Conservation (phyloP, 92 coral and sea anemone genomes). For the Parazoanthus darwini region DNA sequence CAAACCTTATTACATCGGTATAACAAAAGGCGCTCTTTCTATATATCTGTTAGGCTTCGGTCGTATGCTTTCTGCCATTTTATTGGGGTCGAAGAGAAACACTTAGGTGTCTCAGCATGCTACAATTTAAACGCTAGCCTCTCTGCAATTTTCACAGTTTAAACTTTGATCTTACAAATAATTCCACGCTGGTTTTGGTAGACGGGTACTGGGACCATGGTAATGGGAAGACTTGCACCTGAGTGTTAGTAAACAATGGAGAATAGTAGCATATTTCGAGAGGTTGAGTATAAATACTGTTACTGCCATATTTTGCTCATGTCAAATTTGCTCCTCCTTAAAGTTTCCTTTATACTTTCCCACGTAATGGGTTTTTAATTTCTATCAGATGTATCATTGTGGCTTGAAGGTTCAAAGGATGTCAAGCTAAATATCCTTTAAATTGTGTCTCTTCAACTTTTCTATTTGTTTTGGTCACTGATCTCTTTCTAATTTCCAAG, state of each 20-base stretch:
- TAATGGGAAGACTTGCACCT: not conserved
- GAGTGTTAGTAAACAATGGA: not conserved
- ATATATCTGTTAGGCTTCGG: not conserved
- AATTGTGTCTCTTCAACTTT: slow-evolving; percentile 23
- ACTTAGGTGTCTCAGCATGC: not conserved
- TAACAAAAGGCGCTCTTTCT: too few relatives aligned
- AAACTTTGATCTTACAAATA: slow-evolving; percentile 10
- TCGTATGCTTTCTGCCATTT: slow-evolving; percentile 17
- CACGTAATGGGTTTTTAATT: slow-evolving; percentile 55
- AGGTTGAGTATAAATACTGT: not conserved
- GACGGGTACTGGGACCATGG: not conserved
- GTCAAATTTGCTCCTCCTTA: slow-evolving; percentile 31
- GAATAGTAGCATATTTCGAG: not conserved
- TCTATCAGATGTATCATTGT: slow-evolving; percentile 47
- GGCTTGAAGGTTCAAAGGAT: slow-evolving; percentile 32
- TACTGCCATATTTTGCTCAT: slow-evolving; percentile 17
- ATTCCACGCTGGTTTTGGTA: not conserved
- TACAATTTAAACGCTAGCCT: not conserved
- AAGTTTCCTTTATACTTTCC: not conserved
- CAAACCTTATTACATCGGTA: not conserved
- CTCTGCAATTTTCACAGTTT: not conserved
- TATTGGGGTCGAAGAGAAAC: not conserved
- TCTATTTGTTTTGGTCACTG: slow-evolving; percentile 31
- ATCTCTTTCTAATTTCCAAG: slow-evolving; percentile 2
- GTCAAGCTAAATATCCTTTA: slow-evolving; percentile 24